These are phyloP conservation scores for Apoda limacodes DNA, from an alignment of 2,888 invertebrate species.

Conservation along the genomic window DNA sequence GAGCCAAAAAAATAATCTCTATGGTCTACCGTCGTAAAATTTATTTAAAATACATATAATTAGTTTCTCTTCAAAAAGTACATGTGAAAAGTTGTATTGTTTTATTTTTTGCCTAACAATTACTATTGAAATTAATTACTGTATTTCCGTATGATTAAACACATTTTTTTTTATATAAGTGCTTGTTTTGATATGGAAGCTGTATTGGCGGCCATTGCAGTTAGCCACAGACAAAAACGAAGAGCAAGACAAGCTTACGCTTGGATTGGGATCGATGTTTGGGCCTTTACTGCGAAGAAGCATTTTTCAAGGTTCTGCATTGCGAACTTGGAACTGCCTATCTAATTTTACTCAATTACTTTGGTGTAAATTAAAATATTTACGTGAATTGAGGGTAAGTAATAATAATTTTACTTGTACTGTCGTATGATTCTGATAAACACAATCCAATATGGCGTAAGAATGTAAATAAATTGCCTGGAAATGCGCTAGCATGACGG, in stretches of 20 bases:
- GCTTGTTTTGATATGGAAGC: constrained; percentile 19
- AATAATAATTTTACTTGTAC: constrained; percentile 26
- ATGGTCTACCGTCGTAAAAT: too few relatives aligned
- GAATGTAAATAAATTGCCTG: constrained; percentile 55
- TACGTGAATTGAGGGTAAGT: constrained; percentile 65
- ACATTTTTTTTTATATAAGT: too few relatives aligned
- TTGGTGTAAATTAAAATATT: constrained; percentile 72
- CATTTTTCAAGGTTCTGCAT: constrained; percentile 76
- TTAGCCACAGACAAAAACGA: too few relatives aligned
- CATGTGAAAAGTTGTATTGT: too few relatives aligned
- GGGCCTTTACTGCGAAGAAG: constrained; percentile 74
- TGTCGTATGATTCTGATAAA: too few relatives aligned
- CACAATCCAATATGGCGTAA: constrained; percentile 68
- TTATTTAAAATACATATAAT: too few relatives aligned
- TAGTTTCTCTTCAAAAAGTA: too few relatives aligned
- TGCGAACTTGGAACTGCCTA: constrained; percentile 77
- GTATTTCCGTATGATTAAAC: too few relatives aligned
- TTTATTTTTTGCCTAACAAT: too few relatives aligned
- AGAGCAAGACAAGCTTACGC: constrained; percentile 43
- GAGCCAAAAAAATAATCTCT: too few relatives aligned
- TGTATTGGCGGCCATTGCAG: constrained; percentile 28
- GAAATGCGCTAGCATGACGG: too few relatives aligned
- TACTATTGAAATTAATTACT: too few relatives aligned
- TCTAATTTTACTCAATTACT: constrained; percentile 70
- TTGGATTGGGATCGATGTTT: constrained; percentile 76